Evolutionary conservation across 2,888 invertebrate species (phyloP).

Genomic region (Mayetiola destructor): DNA sequence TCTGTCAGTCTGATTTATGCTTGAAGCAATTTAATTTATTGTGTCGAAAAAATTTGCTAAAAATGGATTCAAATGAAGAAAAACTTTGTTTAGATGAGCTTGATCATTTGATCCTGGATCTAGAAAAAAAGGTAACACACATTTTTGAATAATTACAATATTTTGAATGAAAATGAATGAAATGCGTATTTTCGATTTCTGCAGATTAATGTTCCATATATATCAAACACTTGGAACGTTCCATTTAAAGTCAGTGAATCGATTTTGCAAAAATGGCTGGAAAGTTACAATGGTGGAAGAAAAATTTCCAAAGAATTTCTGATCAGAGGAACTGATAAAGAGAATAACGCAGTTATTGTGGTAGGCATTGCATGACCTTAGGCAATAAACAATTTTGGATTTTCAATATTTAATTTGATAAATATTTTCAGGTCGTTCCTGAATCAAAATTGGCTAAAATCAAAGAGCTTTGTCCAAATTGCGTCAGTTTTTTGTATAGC

Average conservation of each 20-base stretch:
- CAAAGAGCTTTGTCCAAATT: background rate
- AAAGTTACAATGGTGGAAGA: background rate
- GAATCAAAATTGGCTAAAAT: background rate
- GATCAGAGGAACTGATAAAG: background rate
- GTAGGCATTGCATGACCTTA: no score
- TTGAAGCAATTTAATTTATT: background rate
- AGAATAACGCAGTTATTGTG: background rate
- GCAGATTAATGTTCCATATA: background rate
- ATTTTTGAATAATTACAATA: background rate
- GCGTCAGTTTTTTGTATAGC: background rate
- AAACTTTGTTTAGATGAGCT: background rate
- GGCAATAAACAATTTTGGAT: background rate
- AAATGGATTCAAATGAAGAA: background rate
- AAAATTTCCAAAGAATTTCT: background rate
- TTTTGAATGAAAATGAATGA: background rate
- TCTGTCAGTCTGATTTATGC: background rate
- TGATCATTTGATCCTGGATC: background rate
- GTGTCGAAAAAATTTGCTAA: background rate
- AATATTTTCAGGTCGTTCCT: background rate
- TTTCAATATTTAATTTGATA: background rate
- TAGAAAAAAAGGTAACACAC: background rate
- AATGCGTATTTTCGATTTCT: background rate
- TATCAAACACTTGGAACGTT: background rate
- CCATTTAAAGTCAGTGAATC: background rate
- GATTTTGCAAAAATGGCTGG: background rate